Base-by-base conservation (phyloP, 2,797 vertebrate species). In the Alfaro cultratus region DNA sequence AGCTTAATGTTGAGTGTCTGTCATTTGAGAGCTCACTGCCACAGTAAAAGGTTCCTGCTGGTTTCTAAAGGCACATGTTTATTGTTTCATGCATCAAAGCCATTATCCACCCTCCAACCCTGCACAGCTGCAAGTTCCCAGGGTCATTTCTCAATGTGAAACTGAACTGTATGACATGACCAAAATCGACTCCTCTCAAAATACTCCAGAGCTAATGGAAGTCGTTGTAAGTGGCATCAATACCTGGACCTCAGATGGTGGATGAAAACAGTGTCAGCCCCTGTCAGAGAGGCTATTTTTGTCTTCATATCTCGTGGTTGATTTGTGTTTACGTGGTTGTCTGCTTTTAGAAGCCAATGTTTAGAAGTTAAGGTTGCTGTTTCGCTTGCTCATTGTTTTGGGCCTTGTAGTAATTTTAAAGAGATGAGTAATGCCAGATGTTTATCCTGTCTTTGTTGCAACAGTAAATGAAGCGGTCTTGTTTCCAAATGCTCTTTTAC, bases 31-130 rank as follows among this genome's bases (percentile, higher is more conserved):
- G 91, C 86, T 80, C 36, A 73, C 89, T 87, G 91, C 89, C 89
- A 77, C 88, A 74, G 81, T 91, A 87, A 92, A 89, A 92, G 93
- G 87, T 90, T 94, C 91, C 77, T 83, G 84, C 84, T 90, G 91
- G 90, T 91, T 93, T 92, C 91, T 93, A 90, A 93, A 94, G 91
- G 90, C 85, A 86, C 88, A 85, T 93, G 92, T 92, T 94, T 94
- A 94, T 94, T 92, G 90, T 92, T 89, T 88, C 89, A 87, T 92
- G 89, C 91, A 90, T 93, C 89, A 89, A 83, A 78, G 86, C 92
- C 93, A 93, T 95, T 94, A 94, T 91, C 86, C 36, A 81, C 82
- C 36, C 83, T 75, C 80, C 88, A 86, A 80, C 88, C 92, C 83
- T 80, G 92, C 89, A 86, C 81, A 26, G 49, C 85, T 84, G 90